Conservation (phyloP, 1,140 invertebrate species). For the Ericerus pela region DNA sequence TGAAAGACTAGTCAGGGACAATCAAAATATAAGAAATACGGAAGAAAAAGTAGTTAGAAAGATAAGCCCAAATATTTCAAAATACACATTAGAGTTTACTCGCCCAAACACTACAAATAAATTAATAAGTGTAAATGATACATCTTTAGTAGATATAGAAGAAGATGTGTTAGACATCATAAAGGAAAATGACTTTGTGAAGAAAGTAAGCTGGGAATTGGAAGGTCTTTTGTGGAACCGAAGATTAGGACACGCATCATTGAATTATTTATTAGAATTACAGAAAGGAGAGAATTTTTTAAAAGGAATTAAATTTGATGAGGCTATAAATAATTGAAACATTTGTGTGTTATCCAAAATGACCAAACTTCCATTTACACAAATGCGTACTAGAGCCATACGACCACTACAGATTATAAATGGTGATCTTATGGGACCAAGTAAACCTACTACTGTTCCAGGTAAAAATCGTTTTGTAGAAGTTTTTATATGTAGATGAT, state of each 20-base stretch:
- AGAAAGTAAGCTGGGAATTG: too few species aligned
- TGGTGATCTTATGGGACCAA: background rate
- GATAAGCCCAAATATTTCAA: too few species aligned
- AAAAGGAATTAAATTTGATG: background rate
- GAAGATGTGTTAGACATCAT: too few species aligned
- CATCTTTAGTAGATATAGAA: too few species aligned
- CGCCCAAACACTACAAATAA: too few species aligned
- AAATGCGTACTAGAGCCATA: background rate
- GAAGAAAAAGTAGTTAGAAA: too few species aligned
- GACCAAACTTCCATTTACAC: background rate
- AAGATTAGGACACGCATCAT: background rate
- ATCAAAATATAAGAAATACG: too few species aligned
- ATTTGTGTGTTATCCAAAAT: background rate
- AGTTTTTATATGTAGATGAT: background rate
- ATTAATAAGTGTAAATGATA: too few species aligned
- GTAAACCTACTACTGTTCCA: background rate
- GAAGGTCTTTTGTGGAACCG: background rate
- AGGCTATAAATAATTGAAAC: background rate
- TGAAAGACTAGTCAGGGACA: too few species aligned
- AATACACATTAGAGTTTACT: too few species aligned
- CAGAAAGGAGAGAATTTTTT: background rate
- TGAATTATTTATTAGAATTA: background rate
- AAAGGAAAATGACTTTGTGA: too few species aligned
- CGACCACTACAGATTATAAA: background rate
- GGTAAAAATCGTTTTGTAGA: background rate